Conservation (phyloP, 2,888 invertebrate genomes). For the Hemithea aestivaria region DNA sequence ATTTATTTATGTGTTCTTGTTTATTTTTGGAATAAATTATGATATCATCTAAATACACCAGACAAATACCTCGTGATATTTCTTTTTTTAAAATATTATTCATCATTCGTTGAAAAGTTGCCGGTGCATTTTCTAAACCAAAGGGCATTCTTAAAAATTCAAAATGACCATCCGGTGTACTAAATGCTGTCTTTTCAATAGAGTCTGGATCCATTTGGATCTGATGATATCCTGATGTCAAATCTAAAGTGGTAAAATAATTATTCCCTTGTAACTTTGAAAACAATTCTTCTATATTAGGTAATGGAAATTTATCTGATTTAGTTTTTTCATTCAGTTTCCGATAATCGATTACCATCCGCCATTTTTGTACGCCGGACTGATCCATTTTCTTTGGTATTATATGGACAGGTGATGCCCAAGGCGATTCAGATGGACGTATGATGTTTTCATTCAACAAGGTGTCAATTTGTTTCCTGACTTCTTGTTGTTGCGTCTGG, state of each 20-base stretch:
- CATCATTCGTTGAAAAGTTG: not conserved
- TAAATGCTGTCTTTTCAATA: not conserved
- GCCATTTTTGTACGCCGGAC: not conserved
- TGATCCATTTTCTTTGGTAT: too few relatives aligned
- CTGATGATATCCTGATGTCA: too few relatives aligned
- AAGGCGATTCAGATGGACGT: too few relatives aligned
- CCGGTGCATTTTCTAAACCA: not conserved
- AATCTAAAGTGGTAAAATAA: not conserved
- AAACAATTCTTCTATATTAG: not conserved
- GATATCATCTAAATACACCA: too few relatives aligned
- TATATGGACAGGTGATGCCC: too few relatives aligned
- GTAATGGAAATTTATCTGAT: not conserved
- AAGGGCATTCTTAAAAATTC: not conserved
- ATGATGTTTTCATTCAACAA: too few relatives aligned
- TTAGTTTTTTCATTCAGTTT: conserved; percentile 2
- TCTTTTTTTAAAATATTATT: too few relatives aligned
- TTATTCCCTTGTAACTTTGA: not conserved
- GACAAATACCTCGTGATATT: too few relatives aligned
- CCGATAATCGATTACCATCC: conserved; percentile 4
- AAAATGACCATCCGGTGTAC: not conserved
- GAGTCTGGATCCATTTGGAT: too few relatives aligned
- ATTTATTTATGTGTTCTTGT: not conserved
- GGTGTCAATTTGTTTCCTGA: too few relatives aligned
- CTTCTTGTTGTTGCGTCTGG: too few relatives aligned
- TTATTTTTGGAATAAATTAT: not conserved